Evolutionary conservation across 1,140 invertebrate species (phyloP), one percentile per base, ranked within the genome.

Genomic region (Melitaea cinxia): DNA sequence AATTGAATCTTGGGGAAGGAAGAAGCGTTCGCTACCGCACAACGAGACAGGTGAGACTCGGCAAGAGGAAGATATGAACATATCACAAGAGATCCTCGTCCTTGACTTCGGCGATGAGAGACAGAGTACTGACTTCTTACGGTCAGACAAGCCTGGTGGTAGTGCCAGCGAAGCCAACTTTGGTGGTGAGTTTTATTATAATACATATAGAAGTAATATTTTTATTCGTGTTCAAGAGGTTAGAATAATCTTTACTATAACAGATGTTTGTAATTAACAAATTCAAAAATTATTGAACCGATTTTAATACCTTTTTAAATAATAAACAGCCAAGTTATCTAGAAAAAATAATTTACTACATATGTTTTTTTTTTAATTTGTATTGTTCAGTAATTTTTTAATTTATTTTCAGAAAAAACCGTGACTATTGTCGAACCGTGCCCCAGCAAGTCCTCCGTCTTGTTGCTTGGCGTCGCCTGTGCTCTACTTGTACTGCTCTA

Each of bases 1-100:
- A 6, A 92, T 97, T 4, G 96, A 97, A 78, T 98, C 97, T 0
- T 97, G 96, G 95, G 97, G 97, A 68, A 95, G 96, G 87, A 95
- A 95, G 90, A 95, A 94, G 88, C 95, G 97, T 93, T 96, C 95
- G 45, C 55, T 91, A 70, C 78, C 81, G 10, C 80, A 72, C 50
- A 75, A 92, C 57, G 83, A 87, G 56, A 92, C 88, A 68, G 92
- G 90, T 65, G 91, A 92, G 52, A 94, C 92, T 30, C 94, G 93
- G 64, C 94, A 95, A 68, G 94, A 95, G 45, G 96, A 97, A 73
- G 96, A 98, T 82, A 98, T 98, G 96, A 98, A 97, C 59, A 93
- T 98, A 26, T 98, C 97, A 5, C 97, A 98, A 83, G 97, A 98
- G 89, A 98, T 98, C 80, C 91, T 98, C 3, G 97, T 98, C 3